Evolutionary conservation across 2,888 invertebrate genomes (phyloP).

Genomic region (Synanthedon myopaeformis): DNA sequence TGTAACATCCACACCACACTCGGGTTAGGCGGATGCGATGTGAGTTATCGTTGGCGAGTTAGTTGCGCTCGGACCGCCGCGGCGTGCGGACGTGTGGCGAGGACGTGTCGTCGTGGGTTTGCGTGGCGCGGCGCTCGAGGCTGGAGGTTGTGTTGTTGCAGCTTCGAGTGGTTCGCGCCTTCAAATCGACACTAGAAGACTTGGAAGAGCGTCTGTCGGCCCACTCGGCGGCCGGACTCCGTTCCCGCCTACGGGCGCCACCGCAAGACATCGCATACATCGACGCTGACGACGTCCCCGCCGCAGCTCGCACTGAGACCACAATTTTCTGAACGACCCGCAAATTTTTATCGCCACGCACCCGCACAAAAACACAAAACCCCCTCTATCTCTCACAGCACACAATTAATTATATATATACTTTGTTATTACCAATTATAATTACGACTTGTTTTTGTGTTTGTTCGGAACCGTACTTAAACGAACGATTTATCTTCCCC

Average conservation of each 20-base stretch:
- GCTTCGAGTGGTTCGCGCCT: constrained; percentile 99
- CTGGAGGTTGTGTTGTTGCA: constrained; percentile 79
- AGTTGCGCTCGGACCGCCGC: neutral
- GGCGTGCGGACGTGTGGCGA: constrained; percentile 6
- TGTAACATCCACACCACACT: constrained; percentile 59
- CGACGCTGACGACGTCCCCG: constrained; percentile 74
- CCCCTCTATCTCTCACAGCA: constrained; percentile 6
- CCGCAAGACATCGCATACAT: constrained; percentile 87
- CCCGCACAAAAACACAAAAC: constrained; percentile 23
- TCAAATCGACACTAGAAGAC: constrained; percentile 99
- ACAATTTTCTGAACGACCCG: constrained; percentile 10
- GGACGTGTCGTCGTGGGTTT: constrained; percentile 22
- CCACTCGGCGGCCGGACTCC: constrained; percentile 95
- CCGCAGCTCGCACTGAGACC: constrained; percentile 20
- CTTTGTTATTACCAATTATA: neutral
- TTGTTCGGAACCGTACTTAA: constrained; percentile 34
- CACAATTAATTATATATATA: neutral
- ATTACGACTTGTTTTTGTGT: neutral
- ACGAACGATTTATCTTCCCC: constrained; percentile 21
- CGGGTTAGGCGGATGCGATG: constrained; percentile 10
- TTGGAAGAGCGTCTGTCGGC: constrained; percentile 98
- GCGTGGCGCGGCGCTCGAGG: constrained; percentile 37
- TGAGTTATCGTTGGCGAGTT: constrained; percentile 18
- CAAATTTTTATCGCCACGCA: constrained; percentile 11
- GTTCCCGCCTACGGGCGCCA: constrained; percentile 81